Conservation (phyloP, 2,113 vertebrate genomes). For the Pholis gunnellus region DNA sequence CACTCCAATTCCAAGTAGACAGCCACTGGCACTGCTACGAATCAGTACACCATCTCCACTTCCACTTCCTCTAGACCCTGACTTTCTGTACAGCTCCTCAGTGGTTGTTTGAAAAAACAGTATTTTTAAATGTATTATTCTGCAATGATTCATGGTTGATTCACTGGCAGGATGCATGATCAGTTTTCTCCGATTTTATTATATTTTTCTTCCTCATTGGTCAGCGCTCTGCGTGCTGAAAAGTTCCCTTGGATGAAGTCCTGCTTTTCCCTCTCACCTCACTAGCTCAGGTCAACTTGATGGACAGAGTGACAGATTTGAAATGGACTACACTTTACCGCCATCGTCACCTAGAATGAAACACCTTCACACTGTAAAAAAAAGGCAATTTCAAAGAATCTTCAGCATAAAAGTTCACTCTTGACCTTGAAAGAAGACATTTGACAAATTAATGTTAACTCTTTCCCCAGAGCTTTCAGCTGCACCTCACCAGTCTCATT, state of each 20-base stretch:
- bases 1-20: background rate
- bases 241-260: background rate
- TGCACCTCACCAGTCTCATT: background rate
- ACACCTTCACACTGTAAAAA: background rate
- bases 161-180: background rate
- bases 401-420: background rate
- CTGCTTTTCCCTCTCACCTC: background rate
- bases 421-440: background rate
- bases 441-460: background rate
- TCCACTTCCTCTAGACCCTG: background rate
- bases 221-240: background rate
- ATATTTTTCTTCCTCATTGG: background rate
- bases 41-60: constrained; percentile 4
- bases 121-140: background rate
- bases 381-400: background rate
- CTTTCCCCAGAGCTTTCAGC: background rate
- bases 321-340: background rate
- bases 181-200: background rate
- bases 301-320: background rate
- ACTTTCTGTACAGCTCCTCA: background rate
- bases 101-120: background rate
- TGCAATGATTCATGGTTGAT: background rate
- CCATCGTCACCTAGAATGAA: background rate
- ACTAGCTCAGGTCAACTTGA: background rate
- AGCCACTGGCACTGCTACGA: background rate